Base-by-base conservation (phyloP, 2,113 vertebrate species). In the Otolemur garnettii region DNA sequence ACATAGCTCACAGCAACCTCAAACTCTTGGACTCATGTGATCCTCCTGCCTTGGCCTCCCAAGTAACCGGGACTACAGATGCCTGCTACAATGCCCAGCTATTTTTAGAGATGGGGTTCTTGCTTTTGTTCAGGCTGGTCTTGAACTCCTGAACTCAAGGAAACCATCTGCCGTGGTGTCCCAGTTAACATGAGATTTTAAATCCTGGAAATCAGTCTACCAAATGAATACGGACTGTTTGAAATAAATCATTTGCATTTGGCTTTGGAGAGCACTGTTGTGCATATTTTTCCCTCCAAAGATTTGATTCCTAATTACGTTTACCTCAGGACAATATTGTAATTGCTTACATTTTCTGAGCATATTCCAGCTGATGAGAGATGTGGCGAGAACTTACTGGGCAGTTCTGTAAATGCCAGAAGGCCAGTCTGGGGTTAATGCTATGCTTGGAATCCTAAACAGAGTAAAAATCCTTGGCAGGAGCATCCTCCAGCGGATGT, bases 241-340 rank as follows among this genome's bases (percentile, higher is more conserved):
- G 78, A 68, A 96, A 96, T 78, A 92, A 77, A 81, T 86, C 81
- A 92, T 60, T 91, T 94, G 9, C 81, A 62, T 84, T 92, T 95
- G 83, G 42, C 64, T 81, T 81, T 60, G 28, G 79, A 87, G 95
- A 90, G 13, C 42, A 87, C 93, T 87, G n/a, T 57, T 90, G 59
- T 77, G 26, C 66, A 35, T 90, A 78, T 59, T 38, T 86, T 85
- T 92, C 84, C 71, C 90, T 86, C n/a, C 11, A 10, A 59, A 42
- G 94, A 64, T 91, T 94, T 83, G 80, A 71, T 84, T 87, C n/a
- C 42, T 94, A 90, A 93, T 95, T 90, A 38, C 90, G 30, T 93
- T 97, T 91, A 62, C 66, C 45, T 94, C 10, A 3, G 78, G 80
- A 87, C 55, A 80, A 21, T 57, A 96, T n/a, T 92, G n/a, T 72